Conservation (phyloP, 2,113 vertebrate genomes). For the Carassius carassius region DNA sequence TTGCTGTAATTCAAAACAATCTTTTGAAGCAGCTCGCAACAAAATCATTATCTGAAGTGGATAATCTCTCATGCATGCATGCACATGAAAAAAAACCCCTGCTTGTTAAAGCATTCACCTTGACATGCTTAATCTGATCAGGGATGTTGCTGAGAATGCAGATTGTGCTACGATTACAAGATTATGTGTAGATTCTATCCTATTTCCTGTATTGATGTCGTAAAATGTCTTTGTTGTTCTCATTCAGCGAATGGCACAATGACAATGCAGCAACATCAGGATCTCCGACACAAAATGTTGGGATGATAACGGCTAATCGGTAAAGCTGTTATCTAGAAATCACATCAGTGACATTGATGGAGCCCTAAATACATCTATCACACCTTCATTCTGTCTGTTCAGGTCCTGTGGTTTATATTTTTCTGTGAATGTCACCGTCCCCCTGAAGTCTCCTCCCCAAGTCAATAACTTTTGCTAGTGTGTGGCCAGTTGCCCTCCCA, state of each 20-base stretch:
- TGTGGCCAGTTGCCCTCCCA: conserved; percentile 44
- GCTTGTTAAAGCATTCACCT: conserved; percentile 29
- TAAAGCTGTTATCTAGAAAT: conserved; percentile 28
- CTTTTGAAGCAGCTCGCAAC: conserved; percentile 4
- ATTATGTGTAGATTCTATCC: conserved; percentile 22
- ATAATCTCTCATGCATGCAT: conserved; percentile 9
- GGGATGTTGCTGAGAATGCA: conserved; percentile 16
- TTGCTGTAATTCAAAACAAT: background rate
- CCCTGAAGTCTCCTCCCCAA: conserved; percentile 44
- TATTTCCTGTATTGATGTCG: background rate
- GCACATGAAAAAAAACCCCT: background rate
- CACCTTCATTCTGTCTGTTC: conserved; percentile 11
- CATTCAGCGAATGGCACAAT: background rate
- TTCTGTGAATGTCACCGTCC: conserved; percentile 13
- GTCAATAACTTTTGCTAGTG: conserved; percentile 45
- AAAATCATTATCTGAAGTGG: conserved; percentile 23
- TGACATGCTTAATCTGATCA: conserved; percentile 16
- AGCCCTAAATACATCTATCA: conserved; percentile 20
- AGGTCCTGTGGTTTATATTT: conserved; percentile 30
- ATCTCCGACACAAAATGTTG: background rate
- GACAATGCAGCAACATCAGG: conserved; percentile 3
- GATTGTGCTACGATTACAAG: conserved; percentile 7
- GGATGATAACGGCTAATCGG: conserved; percentile 20
- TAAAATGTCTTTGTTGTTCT: background rate
- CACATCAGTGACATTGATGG: conserved; percentile 20